These are phyloP conservation scores for Nannospalax galili DNA, from an alignment of 2,113 vertebrate genomes.

Conservation along the genomic window DNA sequence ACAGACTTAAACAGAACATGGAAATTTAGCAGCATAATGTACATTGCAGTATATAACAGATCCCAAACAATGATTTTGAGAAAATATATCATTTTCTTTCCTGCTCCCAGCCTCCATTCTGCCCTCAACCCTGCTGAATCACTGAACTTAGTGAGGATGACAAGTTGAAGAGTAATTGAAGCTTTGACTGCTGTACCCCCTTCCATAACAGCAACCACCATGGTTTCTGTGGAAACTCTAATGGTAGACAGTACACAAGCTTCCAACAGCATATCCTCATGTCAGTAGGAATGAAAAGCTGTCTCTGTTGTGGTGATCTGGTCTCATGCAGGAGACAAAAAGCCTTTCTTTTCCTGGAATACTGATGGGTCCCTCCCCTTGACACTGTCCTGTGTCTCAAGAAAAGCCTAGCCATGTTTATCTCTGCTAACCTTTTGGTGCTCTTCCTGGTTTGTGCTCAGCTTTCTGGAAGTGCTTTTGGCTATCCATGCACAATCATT, in stretches of 20 bases:
- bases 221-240: neutral
- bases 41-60: too few species aligned
- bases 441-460: neutral
- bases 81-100: neutral
- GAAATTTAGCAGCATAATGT: neutral
- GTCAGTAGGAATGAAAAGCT: neutral
- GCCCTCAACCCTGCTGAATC: neutral
- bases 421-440: neutral
- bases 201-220: neutral
- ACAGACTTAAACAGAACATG: neutral
- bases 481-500: neutral
- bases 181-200: neutral
- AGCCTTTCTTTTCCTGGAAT: neutral
- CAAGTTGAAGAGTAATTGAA: neutral
- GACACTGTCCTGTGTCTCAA: neutral
- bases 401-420: rapidly evolving
- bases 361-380: neutral
- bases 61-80: neutral
- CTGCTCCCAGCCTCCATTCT: neutral
- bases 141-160: neutral
- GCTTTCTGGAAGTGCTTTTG: neutral
- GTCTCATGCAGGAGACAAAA: neutral
- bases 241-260: neutral
- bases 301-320: neutral
- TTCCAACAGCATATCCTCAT: neutral